A percentile compares a stretch with the other conserved stretches of the same genome.
Evolutionary conservation across 2,888 invertebrate genomes (phyloP).

Genomic region (Drosophila suboccidentalis): DNA sequence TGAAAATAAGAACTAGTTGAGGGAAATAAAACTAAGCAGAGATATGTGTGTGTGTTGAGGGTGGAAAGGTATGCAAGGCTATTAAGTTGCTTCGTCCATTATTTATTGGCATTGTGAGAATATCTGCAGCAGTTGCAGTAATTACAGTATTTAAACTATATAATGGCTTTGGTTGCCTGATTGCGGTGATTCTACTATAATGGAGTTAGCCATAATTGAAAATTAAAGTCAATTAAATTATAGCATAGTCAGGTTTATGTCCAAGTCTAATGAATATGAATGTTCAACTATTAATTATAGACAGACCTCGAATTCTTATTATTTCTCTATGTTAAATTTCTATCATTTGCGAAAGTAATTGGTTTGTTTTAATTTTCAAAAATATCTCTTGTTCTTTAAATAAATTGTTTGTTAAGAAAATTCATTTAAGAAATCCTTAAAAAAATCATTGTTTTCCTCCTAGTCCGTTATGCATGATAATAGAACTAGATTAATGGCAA

Average conservation of each 20-base stretch:
- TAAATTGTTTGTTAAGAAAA: background rate
- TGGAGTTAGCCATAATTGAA: background rate
- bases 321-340: background rate
- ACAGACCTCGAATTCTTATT: background rate
- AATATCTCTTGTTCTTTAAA: too few species aligned
- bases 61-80: slow-evolving; percentile 20
- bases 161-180: slow-evolving; percentile 22
- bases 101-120: slow-evolving; percentile 48
- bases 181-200: background rate
- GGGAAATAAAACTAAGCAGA: slow-evolving; percentile 1
- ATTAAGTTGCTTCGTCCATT: slow-evolving; percentile 37
- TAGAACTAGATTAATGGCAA: background rate
- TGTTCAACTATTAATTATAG: background rate
- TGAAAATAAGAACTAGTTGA: background rate
- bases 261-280: background rate
- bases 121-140: slow-evolving; percentile 38
- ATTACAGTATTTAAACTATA: slow-evolving; percentile 15
- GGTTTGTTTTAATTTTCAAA: too few species aligned
- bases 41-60: slow-evolving; percentile 10
- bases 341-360: background rate
- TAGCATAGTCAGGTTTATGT: background rate
- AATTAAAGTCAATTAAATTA: background rate
- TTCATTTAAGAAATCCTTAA: too few species aligned
- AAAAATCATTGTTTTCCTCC: too few species aligned
- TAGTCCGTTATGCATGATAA: too few species aligned